Conservation (phyloP, 2,797 vertebrate genomes). For the Xyrichtys novacula region DNA sequence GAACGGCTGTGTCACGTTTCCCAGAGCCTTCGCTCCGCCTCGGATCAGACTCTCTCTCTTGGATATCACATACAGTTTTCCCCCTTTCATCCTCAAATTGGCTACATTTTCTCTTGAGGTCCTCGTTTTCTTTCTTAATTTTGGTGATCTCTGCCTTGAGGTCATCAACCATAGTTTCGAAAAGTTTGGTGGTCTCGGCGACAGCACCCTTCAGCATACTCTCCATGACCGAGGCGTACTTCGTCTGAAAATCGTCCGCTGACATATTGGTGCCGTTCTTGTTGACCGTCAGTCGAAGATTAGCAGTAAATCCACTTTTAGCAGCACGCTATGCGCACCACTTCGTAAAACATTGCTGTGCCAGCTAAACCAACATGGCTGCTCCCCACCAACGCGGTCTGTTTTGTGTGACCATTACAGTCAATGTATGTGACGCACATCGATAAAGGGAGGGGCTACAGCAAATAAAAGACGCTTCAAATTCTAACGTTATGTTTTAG, state of each 20-base stretch:
- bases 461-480: slow-evolving; percentile 7
- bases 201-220: slow-evolving; percentile 74
- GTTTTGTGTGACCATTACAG: too few species aligned
- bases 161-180: slow-evolving; percentile 81
- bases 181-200: slow-evolving; percentile 82
- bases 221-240: slow-evolving; percentile 82
- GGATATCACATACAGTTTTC: accelerated
- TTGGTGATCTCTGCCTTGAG: slow-evolving; percentile 76
- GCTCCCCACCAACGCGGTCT: slow-evolving; percentile 12
- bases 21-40: not conserved
- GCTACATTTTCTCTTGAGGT: slow-evolving; percentile 63
- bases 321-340: too few species aligned
- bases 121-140: slow-evolving; percentile 77
- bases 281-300: not conserved
- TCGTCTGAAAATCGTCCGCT: slow-evolving; percentile 71
- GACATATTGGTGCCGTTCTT: slow-evolving; percentile 56
- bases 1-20: slow-evolving; percentile 74
- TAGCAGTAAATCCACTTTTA: not conserved
- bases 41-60: not conserved
- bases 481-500: too few species aligned
- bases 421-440: too few species aligned
- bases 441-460: not conserved
- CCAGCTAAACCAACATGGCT: slow-evolving; percentile 57
- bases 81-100: slow-evolving; percentile 48
- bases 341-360: not conserved